phyloP scores from a whole-genome alignment of 2,113 vertebrate species.

The Rhinopithecus roxellana region DNA sequence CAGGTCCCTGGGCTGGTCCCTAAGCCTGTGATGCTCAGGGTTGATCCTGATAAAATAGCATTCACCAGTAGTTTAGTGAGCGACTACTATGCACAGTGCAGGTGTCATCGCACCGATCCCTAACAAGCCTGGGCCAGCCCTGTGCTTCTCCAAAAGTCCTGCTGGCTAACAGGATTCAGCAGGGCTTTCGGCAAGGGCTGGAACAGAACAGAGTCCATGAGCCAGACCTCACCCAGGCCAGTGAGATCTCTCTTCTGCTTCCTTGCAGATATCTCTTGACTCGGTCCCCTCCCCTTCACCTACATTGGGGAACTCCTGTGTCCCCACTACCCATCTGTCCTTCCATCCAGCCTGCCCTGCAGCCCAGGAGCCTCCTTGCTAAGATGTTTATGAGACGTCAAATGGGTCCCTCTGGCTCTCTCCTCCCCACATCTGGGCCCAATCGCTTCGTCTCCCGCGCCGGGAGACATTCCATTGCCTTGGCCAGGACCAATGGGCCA shows the following conservation, averaged over 20 bases:
- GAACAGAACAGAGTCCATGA: background rate
- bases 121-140: background rate
- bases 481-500: slow-evolving; percentile 74
- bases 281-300: background rate
- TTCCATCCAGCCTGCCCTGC: background rate
- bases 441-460: slow-evolving; percentile 73
- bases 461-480: slow-evolving; percentile 81
- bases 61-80: background rate
- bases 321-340: background rate
- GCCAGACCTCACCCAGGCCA: background rate
- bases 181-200: background rate
- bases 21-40: background rate
- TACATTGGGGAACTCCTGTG: background rate
- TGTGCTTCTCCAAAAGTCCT: background rate
- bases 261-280: background rate
- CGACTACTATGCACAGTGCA: background rate
- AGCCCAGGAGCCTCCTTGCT: background rate
- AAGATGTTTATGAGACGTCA: slow-evolving; percentile 68
- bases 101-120: background rate
- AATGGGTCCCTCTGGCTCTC: slow-evolving; percentile 74
- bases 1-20: background rate
- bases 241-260: background rate
- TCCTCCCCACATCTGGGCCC: slow-evolving; percentile 82
- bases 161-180: background rate
- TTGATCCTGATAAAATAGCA: background rate